Evolutionary conservation across 2,113 vertebrate genomes (phyloP).

Genomic region (Opisthocomus hoazin): DNA sequence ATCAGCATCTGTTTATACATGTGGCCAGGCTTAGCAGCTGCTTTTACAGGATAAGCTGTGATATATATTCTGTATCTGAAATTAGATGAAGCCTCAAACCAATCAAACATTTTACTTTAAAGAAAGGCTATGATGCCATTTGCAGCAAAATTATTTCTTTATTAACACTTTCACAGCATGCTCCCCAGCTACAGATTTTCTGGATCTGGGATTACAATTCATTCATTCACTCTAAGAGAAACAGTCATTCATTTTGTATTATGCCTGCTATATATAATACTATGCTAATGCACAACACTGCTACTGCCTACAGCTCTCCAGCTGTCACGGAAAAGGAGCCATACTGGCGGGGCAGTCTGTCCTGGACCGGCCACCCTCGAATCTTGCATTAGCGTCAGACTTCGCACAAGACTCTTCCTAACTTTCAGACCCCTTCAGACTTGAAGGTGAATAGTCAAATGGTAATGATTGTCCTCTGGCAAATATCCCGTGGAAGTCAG

Average conservation of each 20-base stretch:
- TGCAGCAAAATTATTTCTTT: slow-evolving; percentile 3
- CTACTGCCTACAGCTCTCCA: neutral
- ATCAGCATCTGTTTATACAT: slow-evolving; percentile 1
- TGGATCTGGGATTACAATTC: neutral
- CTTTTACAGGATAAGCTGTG: neutral
- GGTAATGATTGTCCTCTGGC: neutral
- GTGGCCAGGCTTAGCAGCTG: neutral
- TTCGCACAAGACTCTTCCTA: neutral
- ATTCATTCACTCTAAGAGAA: neutral
- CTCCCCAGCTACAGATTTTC: neutral
- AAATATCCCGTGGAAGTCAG: neutral
- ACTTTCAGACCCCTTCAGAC: neutral
- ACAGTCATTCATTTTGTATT: neutral
- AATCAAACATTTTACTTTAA: neutral
- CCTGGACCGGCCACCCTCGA: neutral
- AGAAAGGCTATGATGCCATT: neutral
- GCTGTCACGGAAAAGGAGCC: neutral
- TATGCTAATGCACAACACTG: neutral
- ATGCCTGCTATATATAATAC: neutral
- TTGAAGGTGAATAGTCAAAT: neutral
- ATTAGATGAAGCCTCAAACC: neutral
- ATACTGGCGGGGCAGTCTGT: neutral
- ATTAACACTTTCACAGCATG: slow-evolving; percentile 7
- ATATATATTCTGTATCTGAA: neutral
- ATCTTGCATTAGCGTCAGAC: neutral